Base-by-base conservation (phyloP, 2,888 invertebrate genomes). In the Apotomis betuletana region DNA sequence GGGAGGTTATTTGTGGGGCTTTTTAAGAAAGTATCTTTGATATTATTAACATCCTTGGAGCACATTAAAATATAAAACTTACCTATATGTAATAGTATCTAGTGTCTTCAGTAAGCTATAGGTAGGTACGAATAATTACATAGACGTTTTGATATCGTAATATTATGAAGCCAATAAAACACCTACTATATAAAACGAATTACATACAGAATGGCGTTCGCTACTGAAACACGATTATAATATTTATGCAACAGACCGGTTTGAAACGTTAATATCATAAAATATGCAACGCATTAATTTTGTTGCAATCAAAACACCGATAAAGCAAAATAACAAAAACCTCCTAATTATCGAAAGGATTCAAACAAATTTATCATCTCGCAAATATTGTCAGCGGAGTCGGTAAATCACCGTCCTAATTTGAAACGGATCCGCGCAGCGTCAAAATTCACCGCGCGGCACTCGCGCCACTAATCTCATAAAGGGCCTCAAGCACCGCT, bases 371-470 rank as follows among this genome's bases (percentile, higher is more conserved):
- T 90, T 89, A 89, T 88, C 87, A 86, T 78, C 78, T 83, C 81
- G 77, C 79, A 85, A 88, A 88, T 84, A 86, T 83, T 83, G 85
- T 84, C 81, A 85, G 84, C 77, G 79, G 78, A 80, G 83, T 82
- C 82, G 83, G 83, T 91, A 91, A 90, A 91, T 91, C 90, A 90
- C 81, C 81, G 77, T 80, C 82, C 90, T 91, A 92, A 92, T 92
- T 92, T 89, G 91, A 88, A 90, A 89, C 91, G 91, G 91, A 88
- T 85, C 89, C 87, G 83, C 83, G 79, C 81, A 81, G 78, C 79
- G 76, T 79, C 85, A 81, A 83, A 86, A 84, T 81, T 85, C 82
- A 83, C 81, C 88, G 80, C 83, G 81, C 80, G 80, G 79, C 75
- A 75, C 77, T 80, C 80, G 78, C 83, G 83, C 77, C 85, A 80